Evolutionary conservation across 2,113 vertebrate genomes (phyloP).

Genomic region (Spizaetus ornatus): DNA sequence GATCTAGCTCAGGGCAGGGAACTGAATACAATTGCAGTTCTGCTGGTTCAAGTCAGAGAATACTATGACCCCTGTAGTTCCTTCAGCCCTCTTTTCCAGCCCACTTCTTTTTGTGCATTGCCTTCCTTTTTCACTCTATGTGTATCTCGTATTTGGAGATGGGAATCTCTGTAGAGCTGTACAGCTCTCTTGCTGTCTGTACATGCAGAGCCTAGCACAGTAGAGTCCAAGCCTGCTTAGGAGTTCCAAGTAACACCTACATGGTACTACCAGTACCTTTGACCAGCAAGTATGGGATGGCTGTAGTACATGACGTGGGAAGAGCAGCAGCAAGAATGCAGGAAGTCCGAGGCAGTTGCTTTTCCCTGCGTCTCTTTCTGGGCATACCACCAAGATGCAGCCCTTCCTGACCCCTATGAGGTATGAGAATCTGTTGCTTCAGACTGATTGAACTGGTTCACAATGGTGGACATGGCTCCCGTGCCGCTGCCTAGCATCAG

Average conservation of each 20-base stretch:
- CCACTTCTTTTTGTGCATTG: neutral
- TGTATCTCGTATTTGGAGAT: neutral
- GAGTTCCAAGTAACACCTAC: neutral
- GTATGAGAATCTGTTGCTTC: neutral
- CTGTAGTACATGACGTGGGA: neutral
- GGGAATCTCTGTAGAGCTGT: neutral
- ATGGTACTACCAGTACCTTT: neutral
- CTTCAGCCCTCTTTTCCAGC: neutral
- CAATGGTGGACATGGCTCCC: neutral
- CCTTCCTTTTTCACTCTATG: neutral
- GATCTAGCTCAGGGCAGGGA: neutral
- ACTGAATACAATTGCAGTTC: neutral
- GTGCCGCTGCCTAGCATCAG: neutral
- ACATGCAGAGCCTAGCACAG: neutral
- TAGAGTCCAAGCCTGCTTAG: neutral
- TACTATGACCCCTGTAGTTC: neutral
- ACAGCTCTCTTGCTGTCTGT: neutral
- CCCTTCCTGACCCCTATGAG: neutral
- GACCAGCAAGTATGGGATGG: neutral
- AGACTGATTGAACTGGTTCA: neutral
- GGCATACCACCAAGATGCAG: neutral
- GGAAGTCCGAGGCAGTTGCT: neutral
- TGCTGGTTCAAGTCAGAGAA: neutral
- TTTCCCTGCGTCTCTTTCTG: neutral
- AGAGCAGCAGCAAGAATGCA: neutral